Base-by-base conservation (phyloP, 2,888 invertebrate genomes). In the Pegoplata infirma region DNA sequence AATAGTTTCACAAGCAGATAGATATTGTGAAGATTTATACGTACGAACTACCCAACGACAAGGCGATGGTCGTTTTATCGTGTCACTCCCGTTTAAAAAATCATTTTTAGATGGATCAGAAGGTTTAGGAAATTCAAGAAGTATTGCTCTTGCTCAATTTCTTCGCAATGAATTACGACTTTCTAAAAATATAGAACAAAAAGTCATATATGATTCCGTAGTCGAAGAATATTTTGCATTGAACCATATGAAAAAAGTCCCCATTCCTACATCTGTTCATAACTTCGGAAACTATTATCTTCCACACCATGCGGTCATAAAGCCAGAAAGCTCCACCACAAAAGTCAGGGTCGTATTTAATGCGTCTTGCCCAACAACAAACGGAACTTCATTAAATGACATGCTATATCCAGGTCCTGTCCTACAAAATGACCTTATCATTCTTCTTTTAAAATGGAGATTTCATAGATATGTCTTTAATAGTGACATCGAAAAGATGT, bases 211-310 rank as follows among this genome's bases (percentile, higher is more conserved):
- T 12, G 64, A 73, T 28, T 10, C 17, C 5, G 72, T 64, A 12
- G 14, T 64, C 8, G 12, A 46, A 10, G 55, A 72, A 36, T 72
- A 72, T 14, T 3, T 28, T 6, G 19, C 32, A 0, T 12, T 72
- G 12, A 47, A 12, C 10, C 63, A 56, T 28, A 72, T 72, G 63
- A n/a, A n/a, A n/a, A n/a, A n/a, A n/a, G n/a, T n/a, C n/a, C n/a
- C n/a, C n/a, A n/a, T n/a, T n/a, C n/a, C n/a, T n/a, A n/a, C n/a
- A n/a, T n/a, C n/a, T n/a, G n/a, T n/a, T n/a, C n/a, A n/a, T n/a
- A n/a, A n/a, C n/a, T n/a, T n/a, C n/a, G n/a, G n/a, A n/a, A n/a
- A n/a, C n/a, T n/a, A n/a, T n/a, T n/a, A n/a, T n/a, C n/a, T n/a
- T n/a, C n/a, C n/a, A n/a, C n/a, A n/a, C n/a, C n/a, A n/a, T n/a